Evolutionary conservation across 2,797 vertebrate genomes (phyloP).

Genomic region (Phataginus tetradactyla): DNA sequence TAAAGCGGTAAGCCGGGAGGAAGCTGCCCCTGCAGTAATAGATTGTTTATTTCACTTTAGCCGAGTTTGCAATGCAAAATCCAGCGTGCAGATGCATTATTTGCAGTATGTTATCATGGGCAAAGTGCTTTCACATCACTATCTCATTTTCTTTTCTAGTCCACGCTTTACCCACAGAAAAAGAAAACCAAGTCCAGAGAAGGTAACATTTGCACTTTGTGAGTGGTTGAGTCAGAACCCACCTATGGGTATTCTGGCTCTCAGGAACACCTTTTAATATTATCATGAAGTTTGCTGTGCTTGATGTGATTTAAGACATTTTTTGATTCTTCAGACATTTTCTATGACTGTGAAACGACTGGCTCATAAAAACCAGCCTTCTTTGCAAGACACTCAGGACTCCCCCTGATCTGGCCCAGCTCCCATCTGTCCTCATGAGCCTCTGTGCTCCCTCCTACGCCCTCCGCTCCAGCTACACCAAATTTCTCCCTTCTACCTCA

Average conservation of each 20-base stretch:
- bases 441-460: fast-evolving
- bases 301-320: neutral
- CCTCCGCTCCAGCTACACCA: neutral
- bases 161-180: neutral
- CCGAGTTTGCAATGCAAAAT: neutral
- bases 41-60: constrained; percentile 16
- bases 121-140: neutral
- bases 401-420: fast-evolving
- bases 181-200: neutral
- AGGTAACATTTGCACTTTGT: neutral
- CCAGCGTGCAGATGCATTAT: neutral
- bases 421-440: fast-evolving
- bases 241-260: neutral
- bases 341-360: neutral
- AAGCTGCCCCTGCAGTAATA: neutral
- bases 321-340: neutral
- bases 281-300: neutral
- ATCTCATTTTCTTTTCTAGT: neutral
- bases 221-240: neutral
- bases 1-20: constrained; percentile 62
- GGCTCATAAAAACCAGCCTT: neutral
- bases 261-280: neutral
- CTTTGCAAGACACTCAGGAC: neutral
- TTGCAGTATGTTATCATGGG: neutral
- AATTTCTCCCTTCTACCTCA: neutral